Evolutionary conservation across 2,113 vertebrate genomes (phyloP).

Genomic region (Bufo gargarizans): DNA sequence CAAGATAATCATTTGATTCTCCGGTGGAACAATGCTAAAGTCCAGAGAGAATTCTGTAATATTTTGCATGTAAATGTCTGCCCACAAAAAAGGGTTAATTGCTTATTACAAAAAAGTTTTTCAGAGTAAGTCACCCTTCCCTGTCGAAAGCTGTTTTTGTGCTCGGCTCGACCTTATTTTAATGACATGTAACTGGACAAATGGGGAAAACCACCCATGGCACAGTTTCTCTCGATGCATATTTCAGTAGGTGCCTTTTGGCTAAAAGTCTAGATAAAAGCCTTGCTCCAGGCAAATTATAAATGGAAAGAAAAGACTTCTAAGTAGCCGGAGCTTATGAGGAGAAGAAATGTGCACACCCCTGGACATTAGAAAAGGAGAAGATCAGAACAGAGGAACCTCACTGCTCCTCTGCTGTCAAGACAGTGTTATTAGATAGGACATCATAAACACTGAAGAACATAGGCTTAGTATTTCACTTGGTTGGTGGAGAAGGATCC

Average conservation of each 20-base stretch:
- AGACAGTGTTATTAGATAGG: too few species aligned
- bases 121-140: constrained; percentile 62
- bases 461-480: background rate
- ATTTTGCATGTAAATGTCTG: constrained; percentile 52
- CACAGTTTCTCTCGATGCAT: constrained; percentile 80
- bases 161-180: constrained; percentile 66
- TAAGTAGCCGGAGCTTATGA: constrained; percentile 71
- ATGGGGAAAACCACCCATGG: constrained; percentile 75
- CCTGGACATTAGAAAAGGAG: constrained; percentile 66
- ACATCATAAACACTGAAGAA: background rate
- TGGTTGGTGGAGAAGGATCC: background rate
- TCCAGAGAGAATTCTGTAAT: constrained; percentile 53
- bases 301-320: constrained; percentile 73
- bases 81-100: constrained; percentile 68
- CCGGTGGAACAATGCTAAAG: constrained; percentile 3
- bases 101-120: constrained; percentile 65
- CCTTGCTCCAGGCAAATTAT: constrained; percentile 79
- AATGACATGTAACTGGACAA: constrained; percentile 76
- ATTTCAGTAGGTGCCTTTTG: constrained; percentile 82
- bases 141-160: constrained; percentile 70
- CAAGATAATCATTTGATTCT: constrained; percentile 33
- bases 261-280: constrained; percentile 82
- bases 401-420: constrained; percentile 54
- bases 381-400: constrained; percentile 67
- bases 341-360: constrained; percentile 64